Evolutionary conservation across 2,797 vertebrate genomes (phyloP).

Genomic region (Anabacerthia variegaticeps): DNA sequence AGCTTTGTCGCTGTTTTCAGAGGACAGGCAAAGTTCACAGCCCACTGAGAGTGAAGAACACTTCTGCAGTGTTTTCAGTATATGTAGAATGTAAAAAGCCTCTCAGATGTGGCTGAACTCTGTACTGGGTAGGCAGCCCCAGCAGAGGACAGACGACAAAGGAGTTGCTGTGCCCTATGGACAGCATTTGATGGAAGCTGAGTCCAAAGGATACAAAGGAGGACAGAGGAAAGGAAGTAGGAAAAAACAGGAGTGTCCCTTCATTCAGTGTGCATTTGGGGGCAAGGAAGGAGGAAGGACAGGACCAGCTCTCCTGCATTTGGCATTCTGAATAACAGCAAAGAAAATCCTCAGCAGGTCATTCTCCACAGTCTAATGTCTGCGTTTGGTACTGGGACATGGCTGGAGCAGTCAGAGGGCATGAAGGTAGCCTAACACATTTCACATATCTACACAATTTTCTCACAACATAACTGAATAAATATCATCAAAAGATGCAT

Average conservation of each 20-base stretch:
- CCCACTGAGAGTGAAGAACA: neutral
- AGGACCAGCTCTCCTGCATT: neutral
- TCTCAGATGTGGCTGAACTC: neutral
- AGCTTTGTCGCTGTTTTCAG: neutral
- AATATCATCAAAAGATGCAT: neutral
- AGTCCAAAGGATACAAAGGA: neutral
- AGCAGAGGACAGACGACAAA: neutral
- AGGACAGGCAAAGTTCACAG: neutral
- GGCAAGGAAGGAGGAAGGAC: neutral
- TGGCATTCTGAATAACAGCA: neutral
- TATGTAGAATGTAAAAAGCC: neutral
- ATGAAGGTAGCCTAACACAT: neutral
- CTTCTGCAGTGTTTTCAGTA: neutral
- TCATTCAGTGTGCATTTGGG: rapidly evolving
- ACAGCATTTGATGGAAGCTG: neutral
- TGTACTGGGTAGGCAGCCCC: neutral
- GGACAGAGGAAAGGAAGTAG: neutral
- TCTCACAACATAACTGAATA: neutral
- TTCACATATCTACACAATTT: neutral
- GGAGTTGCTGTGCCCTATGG: neutral
- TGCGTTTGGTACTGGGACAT: neutral
- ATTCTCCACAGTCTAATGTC: neutral
- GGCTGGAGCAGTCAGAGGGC: neutral
- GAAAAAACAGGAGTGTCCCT: neutral
- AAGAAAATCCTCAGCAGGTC: neutral